Conservation (phyloP, 1,140 invertebrate genomes). For the Saccostrea cuccullata region DNA sequence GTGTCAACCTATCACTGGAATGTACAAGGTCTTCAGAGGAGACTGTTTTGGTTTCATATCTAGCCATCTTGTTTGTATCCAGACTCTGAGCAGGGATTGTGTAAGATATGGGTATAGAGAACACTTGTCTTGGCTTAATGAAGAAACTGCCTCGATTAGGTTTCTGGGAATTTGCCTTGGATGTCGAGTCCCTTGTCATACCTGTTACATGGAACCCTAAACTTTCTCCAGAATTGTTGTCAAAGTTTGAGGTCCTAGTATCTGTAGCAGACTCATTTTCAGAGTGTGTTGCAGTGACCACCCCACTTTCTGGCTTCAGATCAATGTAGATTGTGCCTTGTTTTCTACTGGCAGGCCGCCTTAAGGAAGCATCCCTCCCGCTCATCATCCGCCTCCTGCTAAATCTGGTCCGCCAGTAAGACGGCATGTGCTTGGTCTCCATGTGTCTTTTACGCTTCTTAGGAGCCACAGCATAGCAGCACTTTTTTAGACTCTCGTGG, state of each 20-base stretch:
- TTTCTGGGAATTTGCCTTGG: slow-evolving; percentile 24
- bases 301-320: slow-evolving; percentile 52
- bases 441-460: slow-evolving; percentile 76
- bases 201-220: not conserved
- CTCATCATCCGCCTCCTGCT: slow-evolving; percentile 47
- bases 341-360: slow-evolving; percentile 9
- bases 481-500: slow-evolving; percentile 69
- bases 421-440: slow-evolving; percentile 70
- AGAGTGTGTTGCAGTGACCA: not conserved
- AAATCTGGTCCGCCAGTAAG: slow-evolving; percentile 46
- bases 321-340: slow-evolving; percentile 63
- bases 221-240: not conserved
- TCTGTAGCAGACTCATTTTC: not conserved
- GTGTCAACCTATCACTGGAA: not conserved
- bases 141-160: slow-evolving; percentile 54
- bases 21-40: not conserved
- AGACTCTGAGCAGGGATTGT: slow-evolving; percentile 38
- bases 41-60: not conserved
- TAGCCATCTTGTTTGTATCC: not conserved
- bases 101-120: slow-evolving; percentile 66
- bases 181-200: slow-evolving; percentile 3
- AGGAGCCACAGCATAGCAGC: slow-evolving; percentile 74
- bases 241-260: not conserved
- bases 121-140: slow-evolving; percentile 59
- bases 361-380: slow-evolving; percentile 28